These are phyloP conservation scores for Tinea trinotella DNA, from an alignment of 2,888 invertebrate species.

Conservation along the genomic window DNA sequence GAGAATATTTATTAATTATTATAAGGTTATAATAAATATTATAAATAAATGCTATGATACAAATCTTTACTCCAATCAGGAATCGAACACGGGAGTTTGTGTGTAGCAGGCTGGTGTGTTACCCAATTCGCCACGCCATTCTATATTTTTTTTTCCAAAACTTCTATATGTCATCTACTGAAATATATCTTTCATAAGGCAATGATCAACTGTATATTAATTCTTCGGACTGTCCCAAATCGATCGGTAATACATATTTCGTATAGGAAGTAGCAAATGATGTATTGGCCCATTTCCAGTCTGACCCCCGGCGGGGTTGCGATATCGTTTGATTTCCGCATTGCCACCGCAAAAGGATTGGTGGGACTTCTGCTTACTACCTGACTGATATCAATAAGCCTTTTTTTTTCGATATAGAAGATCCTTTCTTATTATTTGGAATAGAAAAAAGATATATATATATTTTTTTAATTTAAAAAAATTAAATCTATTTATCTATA, in stretches of 20 bases:
- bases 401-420: not conserved
- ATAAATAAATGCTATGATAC: no score
- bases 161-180: no score
- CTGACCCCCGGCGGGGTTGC: not conserved
- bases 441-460: not conserved
- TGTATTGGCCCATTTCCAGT: conserved; percentile 27
- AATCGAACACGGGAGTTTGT: no score
- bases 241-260: conserved; percentile 3
- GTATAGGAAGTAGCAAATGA: conserved; percentile 13
- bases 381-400: conserved; percentile 1
- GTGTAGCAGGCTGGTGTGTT: no score
- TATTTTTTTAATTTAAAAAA: not conserved
- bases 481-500: no score
- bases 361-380: not conserved
- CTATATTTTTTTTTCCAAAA: no score
- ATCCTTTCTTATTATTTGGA: not conserved
- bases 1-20: no score
- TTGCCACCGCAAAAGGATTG: conserved; percentile 25
- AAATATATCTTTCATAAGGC: no score
- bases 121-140: no score
- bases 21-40: no score
- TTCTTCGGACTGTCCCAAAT: not conserved
- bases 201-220: not conserved
- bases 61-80: no score
- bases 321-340: conserved; percentile 26